Evolutionary conservation across 2,113 vertebrate species (phyloP).

Genomic region (Barnardius zonarius): DNA sequence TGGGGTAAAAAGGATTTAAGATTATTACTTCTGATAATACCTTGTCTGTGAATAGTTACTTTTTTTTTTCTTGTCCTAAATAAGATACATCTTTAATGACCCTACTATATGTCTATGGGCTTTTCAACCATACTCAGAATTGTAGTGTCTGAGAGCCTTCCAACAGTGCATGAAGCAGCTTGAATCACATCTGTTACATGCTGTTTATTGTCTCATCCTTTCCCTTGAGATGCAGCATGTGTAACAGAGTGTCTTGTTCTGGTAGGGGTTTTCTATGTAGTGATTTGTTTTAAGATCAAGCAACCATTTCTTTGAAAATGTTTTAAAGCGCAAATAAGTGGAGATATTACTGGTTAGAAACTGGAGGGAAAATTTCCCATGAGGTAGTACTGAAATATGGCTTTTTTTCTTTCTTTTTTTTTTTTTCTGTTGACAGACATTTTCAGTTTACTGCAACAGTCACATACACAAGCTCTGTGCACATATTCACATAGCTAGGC

Average conservation of each 20-base stretch:
- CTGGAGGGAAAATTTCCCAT: background rate
- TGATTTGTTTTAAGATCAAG: background rate
- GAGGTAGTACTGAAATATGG: background rate
- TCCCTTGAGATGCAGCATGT: conserved; percentile 1
- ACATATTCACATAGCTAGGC: background rate
- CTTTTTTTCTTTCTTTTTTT: background rate
- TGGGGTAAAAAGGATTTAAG: background rate
- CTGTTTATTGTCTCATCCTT: conserved; percentile 36
- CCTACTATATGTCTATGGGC: background rate
- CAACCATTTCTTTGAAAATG: background rate
- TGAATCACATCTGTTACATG: conserved; percentile 19
- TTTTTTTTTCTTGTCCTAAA: background rate
- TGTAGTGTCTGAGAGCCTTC: background rate
- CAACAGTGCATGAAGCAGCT: background rate
- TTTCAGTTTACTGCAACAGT: background rate
- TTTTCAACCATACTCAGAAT: background rate
- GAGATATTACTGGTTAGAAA: background rate
- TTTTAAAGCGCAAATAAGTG: background rate
- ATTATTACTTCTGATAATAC: background rate
- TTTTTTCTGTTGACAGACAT: background rate
- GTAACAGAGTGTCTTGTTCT: conserved; percentile 6
- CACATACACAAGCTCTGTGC: background rate
- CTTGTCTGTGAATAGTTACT: background rate
- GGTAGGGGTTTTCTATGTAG: background rate
- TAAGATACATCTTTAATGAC: background rate